Base-by-base conservation (phyloP, 2,797 vertebrate species). In the Garrulus glandarius region DNA sequence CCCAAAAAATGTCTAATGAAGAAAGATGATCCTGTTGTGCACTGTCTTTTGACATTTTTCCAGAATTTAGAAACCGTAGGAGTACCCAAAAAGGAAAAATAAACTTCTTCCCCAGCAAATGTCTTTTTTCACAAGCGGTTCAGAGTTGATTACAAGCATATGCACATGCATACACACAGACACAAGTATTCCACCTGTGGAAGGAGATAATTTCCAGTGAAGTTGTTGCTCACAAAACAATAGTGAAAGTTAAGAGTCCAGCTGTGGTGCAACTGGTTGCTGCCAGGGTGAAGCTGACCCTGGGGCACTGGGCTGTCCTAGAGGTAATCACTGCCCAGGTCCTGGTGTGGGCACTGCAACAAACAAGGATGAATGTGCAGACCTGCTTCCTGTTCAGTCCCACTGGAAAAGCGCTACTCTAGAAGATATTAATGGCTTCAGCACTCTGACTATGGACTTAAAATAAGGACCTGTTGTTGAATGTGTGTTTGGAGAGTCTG, bases 121-220 rank as follows among this genome's bases (percentile, higher is more conserved):
- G 27, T 29, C 71, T 96, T 94, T 90, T 57, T 87, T 75, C 83
- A 71, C 55, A 80, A 71, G 50, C 22, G 30, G 79, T 84, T 89
- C 30, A 52, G 56, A 50, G 77, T 81, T 89, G 71, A 94, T 93
- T 96, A 47, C 83, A 93, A 89, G 36, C 85, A 91, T 55, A 57
- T 57, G 77, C 0, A 0, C 6, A 13, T 1, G 6, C 26, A 27
- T 15, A 3, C 17, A 22, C n/a, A 22, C 1, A 4, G 16, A 41
- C 20, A 63, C 6, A 15, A 43, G 15, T 82, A 56, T 95, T 87
- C 43, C 46, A 93, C 75, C 70, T 87, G 63, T 52, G 49, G 77
- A 91, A 89, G 55, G 26, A 86, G 32, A 29, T 3, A 27, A 24
- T 68, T 91, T 76, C 79, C 36, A 68, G 27, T 4, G 7, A 84